Base-by-base conservation (phyloP, 1,140 invertebrate genomes). In the Lucilia sericata region DNA sequence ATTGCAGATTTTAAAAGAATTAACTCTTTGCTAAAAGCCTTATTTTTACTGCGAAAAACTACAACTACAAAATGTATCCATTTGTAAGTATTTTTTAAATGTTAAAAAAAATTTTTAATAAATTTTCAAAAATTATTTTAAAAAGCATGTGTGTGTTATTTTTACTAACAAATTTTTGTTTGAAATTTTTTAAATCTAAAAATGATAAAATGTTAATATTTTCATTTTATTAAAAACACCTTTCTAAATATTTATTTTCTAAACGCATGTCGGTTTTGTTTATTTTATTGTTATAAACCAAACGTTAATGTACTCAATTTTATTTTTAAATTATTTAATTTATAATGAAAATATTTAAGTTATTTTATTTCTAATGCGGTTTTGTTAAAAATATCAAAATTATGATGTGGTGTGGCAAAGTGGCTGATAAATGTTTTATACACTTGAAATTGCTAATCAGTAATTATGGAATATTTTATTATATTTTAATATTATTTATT, bases 41-140 rank as follows among this genome's bases (percentile, higher is more conserved):
- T 25, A 19, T 34, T 17, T 76, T 65, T 8, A 30, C 25, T 81
- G 10, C 14, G 36, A 65, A 82, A n/a, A 47, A 14, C 2, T 70
- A 70, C 51, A 34, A 36, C 74, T 74, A 47, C 65, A 85, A 85
- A 55, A 85, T 85, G 84, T 85, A 85, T 84, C 84, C 84, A 82
- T 85, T 85, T 74, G 84, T 85, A 85, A 85, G 84, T 85, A 82
- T 70, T 65, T 8, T 19, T 65, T n/a, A 19, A 2, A 30, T 2
- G 1, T 30, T 30, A 30, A 30, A 30, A 30, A 30, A 30, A 30
- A 30, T 30, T 30, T 30, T 30, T 30, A 30, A 30, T 2, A 30
- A 30, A 30, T 30, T 30, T 30, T 2, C 25, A 30, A 30, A 30
- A 30, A 30, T 30, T 30, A 30, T 30, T 19, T 2, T 14, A 10